Percentiles rank a stretch among this genome's conserved stretches.
Conservation (phyloP, 2,113 vertebrate species). For the Serinus canaria region DNA sequence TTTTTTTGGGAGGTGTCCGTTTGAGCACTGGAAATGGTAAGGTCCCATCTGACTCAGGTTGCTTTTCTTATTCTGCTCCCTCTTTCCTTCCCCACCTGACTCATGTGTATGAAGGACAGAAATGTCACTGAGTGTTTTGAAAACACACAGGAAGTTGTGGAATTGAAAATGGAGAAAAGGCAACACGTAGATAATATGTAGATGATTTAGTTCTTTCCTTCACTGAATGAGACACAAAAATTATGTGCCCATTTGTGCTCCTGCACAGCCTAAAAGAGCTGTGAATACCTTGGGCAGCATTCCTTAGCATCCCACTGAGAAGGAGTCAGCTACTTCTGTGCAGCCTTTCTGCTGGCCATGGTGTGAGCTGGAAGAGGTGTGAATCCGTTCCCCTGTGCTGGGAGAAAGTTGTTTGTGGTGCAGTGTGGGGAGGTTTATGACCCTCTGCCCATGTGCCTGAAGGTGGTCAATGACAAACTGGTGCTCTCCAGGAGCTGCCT, state of each 20-base stretch:
- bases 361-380: neutral
- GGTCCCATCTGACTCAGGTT: neutral
- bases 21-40: constrained; percentile 89
- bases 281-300: neutral
- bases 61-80: neutral
- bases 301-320: neutral
- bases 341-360: neutral
- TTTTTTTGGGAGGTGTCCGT: constrained; percentile 93
- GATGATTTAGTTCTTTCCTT: neutral
- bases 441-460: neutral
- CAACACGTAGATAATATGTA: neutral
- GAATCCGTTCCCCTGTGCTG: neutral
- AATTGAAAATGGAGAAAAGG: neutral
- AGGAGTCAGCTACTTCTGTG: neutral
- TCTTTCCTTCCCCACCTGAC: rapidly evolving
- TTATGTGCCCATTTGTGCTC: neutral
- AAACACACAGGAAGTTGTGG: neutral
- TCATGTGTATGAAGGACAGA: neutral
- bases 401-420: neutral
- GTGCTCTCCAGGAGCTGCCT: neutral
- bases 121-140: neutral
- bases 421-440: neutral
- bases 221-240: neutral
- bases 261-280: neutral
- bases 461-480: neutral